Conservation (phyloP, 1,140 invertebrate species). For the Tribolium madens region DNA sequence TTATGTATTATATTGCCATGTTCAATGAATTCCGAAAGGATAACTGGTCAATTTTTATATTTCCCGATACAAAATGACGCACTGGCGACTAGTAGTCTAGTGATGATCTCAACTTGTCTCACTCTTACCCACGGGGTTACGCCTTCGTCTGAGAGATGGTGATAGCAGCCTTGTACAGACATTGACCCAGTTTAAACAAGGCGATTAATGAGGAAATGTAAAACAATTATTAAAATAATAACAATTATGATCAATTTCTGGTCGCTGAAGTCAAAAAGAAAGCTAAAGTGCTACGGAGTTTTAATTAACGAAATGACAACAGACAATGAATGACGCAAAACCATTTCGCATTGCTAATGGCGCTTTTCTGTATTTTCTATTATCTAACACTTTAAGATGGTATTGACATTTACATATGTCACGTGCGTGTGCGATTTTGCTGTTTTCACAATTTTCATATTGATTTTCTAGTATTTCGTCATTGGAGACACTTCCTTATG, state of each 20-base stretch:
- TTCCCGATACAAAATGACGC: constrained; percentile 25
- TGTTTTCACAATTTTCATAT: constrained; percentile 15
- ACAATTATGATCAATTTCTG: constrained; percentile 11
- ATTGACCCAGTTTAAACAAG: constrained; percentile 44
- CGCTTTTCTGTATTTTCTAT: neutral
- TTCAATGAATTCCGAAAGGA: constrained; percentile 12
- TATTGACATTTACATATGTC: constrained; percentile 10
- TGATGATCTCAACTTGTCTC: constrained; percentile 31
- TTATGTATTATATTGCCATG: neutral
- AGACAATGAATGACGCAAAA: constrained; percentile 14
- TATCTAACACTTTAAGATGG: constrained; percentile 12
- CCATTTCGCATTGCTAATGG: neutral
- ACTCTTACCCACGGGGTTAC: neutral
- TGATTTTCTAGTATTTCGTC: neutral
- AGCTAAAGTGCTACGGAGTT: neutral
- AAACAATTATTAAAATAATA: constrained; percentile 26
- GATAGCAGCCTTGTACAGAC: constrained; percentile 40
- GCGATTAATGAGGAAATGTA: constrained; percentile 39
- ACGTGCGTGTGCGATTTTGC: neutral
- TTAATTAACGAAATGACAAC: neutral
- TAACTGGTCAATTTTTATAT: constrained; percentile 29
- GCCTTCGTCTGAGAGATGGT: constrained; percentile 18
- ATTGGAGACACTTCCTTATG: neutral
- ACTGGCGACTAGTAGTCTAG: constrained; percentile 20
- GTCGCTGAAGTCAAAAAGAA: neutral